These are phyloP conservation scores for Pipra filicauda DNA, from an alignment of 2,113 vertebrate genomes.

Conservation along the genomic window DNA sequence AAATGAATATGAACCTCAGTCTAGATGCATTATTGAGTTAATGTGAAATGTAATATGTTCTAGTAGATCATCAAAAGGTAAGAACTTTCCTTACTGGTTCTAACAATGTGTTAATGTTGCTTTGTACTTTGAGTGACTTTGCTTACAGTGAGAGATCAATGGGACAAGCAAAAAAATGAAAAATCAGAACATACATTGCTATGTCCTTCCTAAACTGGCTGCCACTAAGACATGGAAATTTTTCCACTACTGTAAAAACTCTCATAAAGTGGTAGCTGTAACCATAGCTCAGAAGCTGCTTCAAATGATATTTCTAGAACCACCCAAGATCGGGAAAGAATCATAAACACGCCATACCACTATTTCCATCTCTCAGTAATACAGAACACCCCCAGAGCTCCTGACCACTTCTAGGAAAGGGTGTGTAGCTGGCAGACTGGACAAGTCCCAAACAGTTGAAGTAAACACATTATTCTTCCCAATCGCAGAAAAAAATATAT, in stretches of 20 bases:
- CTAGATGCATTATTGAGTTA: background rate
- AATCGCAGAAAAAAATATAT: background rate
- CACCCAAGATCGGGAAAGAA: fast-evolving
- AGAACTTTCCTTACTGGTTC: background rate
- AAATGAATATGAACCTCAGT: background rate
- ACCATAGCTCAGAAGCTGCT: background rate
- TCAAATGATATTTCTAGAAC: background rate
- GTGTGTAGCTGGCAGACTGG: fast-evolving
- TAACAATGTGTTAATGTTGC: background rate
- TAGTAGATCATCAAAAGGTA: background rate
- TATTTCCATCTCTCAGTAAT: background rate
- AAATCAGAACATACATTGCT: background rate
- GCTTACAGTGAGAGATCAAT: background rate
- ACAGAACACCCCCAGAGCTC: background rate
- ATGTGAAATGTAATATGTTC: background rate
- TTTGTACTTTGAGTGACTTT: background rate
- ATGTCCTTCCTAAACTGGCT: background rate
- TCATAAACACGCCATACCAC: background rate
- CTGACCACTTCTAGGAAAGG: background rate
- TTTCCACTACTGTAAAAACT: background rate
- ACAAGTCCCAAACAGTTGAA: background rate
- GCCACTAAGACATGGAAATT: background rate
- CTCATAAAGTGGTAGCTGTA: background rate
- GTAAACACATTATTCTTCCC: background rate
- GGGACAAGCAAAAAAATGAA: background rate